A percentile compares a stretch with the other conserved stretches of the same genome.
Evolutionary conservation across 1,140 invertebrate genomes (phyloP).

Genomic region (Drosophila azteca): DNA sequence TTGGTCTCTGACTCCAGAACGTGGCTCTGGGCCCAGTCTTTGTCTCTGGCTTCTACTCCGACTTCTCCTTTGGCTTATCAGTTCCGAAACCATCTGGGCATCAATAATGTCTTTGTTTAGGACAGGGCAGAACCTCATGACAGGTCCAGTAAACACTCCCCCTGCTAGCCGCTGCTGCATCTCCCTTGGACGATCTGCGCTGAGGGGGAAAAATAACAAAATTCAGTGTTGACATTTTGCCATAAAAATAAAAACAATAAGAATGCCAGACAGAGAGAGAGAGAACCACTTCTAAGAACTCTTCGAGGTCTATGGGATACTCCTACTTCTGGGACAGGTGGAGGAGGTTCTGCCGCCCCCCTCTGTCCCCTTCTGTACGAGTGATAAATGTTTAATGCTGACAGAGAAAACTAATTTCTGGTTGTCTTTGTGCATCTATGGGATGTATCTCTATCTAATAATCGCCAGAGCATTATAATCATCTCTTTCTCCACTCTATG

Average conservation of each 20-base stretch:
- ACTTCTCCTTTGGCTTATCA: constrained; percentile 44
- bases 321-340: background rate
- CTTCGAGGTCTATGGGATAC: constrained; percentile 29
- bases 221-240: constrained; percentile 77
- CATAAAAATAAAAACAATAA: constrained; percentile 71
- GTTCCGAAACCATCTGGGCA: constrained; percentile 67
- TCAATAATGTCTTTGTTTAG: constrained; percentile 81
- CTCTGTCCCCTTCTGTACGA: constrained; percentile 13
- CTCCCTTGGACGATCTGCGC: background rate
- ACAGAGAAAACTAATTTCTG: constrained; percentile 74
- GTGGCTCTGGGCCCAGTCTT: too few species aligned
- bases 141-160: constrained; percentile 42
- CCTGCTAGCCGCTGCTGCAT: constrained; percentile 10
- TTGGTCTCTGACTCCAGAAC: constrained; percentile 8
- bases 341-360: background rate
- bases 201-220: constrained; percentile 35
- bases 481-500: background rate
- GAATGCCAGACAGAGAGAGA: background rate
- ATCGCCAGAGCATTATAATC: constrained; percentile 12
- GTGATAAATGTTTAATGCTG: constrained; percentile 54
- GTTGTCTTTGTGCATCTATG: constrained; percentile 25
- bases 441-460: constrained; percentile 51
- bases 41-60: too few species aligned
- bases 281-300: constrained; percentile 28
- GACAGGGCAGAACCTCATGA: constrained; percentile 41